Evolutionary conservation across 2,888 invertebrate species (phyloP), one percentile per base, ranked within the genome.

Genomic region (Hedychridium roseum): DNA sequence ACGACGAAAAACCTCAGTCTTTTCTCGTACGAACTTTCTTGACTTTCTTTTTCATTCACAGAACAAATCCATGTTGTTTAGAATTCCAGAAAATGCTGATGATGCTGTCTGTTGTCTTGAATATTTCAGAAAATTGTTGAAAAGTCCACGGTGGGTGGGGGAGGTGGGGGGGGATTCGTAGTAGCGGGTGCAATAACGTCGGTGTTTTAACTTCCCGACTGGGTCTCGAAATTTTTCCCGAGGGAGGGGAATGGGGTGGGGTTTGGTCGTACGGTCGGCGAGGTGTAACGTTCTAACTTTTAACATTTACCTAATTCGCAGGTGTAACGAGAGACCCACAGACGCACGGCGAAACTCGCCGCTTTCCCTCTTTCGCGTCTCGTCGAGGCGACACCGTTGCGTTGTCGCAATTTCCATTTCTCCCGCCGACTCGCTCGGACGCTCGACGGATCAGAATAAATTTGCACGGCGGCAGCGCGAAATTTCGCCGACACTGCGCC

Each of bases 181-280:
- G 53, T 62, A 47, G 43, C 34, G 32, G 40, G 17, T 28, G 47
- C 46, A 47, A 38, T 64, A 60, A 56, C 57, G 41, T 48, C 41
- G 46, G 47, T 52, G 43, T 52, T 48, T 43, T 47, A 34, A 36
- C 37, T 43, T 57, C 50, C 48, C 39, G 46, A 44, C 34, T 54
- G 27, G 39, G 34, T 60, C 54, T 51, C 60, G 57, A 64, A 62
- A 60, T 54, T 50, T 34, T 18, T 21, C 31, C 34, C 35, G 18
- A 20, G 42, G 39, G 38, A 45, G 40, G 15, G 34, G 36, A 40
- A 41, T 37, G 16, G 17, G 12, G 28, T 2, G 38, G n/a, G 7
- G 17, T 7, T 16, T 16, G 20, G 23, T 43, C 35, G 20, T 34
- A 38, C 27, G 20, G 21, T n/a, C n/a, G 23, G 27, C 20, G 26